These are phyloP conservation scores for Cyclina sinensis DNA, from an alignment of 1,140 invertebrate genomes.

Conservation along the genomic window DNA sequence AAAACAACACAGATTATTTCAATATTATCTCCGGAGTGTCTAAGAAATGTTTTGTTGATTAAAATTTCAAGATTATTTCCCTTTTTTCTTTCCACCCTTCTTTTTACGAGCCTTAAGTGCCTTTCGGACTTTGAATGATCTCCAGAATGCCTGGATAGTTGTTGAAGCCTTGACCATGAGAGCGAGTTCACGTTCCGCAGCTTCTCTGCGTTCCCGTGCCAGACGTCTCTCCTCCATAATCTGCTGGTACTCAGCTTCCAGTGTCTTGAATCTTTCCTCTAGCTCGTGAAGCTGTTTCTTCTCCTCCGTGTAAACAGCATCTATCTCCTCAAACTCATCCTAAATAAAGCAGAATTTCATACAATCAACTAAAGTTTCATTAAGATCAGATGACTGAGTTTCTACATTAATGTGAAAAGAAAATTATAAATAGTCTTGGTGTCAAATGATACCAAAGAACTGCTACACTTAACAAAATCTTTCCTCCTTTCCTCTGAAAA, in stretches of 20 bases:
- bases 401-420: too few species aligned
- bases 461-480: too few species aligned
- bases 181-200: slow-evolving; percentile 83
- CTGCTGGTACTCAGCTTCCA: slow-evolving; percentile 84
- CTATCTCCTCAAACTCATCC: slow-evolving; percentile 86
- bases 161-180: slow-evolving; percentile 84
- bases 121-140: slow-evolving; percentile 86
- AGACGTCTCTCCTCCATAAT: slow-evolving; percentile 84
- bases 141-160: slow-evolving; percentile 86
- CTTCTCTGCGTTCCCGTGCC: slow-evolving; percentile 83
- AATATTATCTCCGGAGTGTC: too few species aligned
- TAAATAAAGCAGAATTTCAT: too few species aligned
- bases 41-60: too few species aligned
- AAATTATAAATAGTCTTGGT: too few species aligned
- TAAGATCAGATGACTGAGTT: too few species aligned
- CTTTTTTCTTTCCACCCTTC: slow-evolving; percentile 83
- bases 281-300: slow-evolving; percentile 86
- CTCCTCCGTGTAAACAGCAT: slow-evolving; percentile 84
- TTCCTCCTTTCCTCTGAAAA: too few species aligned
- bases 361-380: too few species aligned
- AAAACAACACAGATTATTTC: too few species aligned
- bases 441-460: too few species aligned
- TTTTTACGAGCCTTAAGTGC: slow-evolving; percentile 85
- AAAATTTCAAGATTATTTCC: slow-evolving; percentile 64
- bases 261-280: slow-evolving; percentile 85